These are phyloP conservation scores for Parnassius orleans DNA, from an alignment of 2,888 invertebrate species.

Conservation along the genomic window DNA sequence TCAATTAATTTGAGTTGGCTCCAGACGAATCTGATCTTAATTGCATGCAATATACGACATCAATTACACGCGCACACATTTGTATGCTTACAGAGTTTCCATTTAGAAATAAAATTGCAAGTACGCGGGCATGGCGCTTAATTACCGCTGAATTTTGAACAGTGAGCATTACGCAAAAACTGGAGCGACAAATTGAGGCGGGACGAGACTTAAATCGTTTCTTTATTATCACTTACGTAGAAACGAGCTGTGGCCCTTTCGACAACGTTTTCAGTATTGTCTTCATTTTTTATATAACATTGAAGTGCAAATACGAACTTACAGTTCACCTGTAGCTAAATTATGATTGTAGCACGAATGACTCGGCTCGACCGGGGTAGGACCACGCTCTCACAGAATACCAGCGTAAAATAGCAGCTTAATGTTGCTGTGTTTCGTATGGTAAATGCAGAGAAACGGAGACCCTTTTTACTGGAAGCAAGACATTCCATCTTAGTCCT, in stretches of 20 bases:
- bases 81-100: constrained; percentile 28
- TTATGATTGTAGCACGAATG: too few species aligned
- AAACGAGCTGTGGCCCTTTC: constrained; percentile 27
- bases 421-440: too few species aligned
- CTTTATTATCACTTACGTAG: constrained; percentile 55
- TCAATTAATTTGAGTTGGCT: constrained; percentile 25
- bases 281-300: too few species aligned
- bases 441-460: too few species aligned
- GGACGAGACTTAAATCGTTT: constrained; percentile 33
- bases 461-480: too few species aligned
- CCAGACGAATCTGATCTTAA: constrained; percentile 12
- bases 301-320: too few species aligned
- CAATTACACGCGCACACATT: background rate
- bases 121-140: constrained; percentile 53
- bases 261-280: constrained; percentile 1
- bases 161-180: constrained; percentile 52
- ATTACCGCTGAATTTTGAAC: constrained; percentile 52
- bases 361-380: too few species aligned
- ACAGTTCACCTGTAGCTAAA: too few species aligned
- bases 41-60: constrained; percentile 21
- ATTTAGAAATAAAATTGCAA: constrained; percentile 41
- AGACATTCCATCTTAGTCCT: too few species aligned
- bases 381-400: too few species aligned
- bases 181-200: constrained; percentile 59
- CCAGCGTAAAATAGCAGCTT: too few species aligned